Evolutionary conservation across 1,140 invertebrate genomes (phyloP).

Genomic region (Ceratitis capitata): DNA sequence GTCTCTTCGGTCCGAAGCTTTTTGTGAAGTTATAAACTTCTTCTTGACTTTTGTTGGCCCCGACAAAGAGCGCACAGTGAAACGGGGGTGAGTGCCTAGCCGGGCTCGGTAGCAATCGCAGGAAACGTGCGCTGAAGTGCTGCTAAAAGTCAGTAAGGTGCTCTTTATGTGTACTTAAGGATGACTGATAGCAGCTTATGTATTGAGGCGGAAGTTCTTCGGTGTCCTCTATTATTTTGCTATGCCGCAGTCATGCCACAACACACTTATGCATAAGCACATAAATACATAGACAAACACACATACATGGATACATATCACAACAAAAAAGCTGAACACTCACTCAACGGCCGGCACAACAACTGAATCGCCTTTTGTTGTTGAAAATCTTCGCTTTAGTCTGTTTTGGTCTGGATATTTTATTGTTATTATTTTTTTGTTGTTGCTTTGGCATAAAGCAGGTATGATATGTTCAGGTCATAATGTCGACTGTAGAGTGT

Average conservation of each 20-base stretch:
- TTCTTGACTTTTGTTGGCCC: conserved; percentile 4
- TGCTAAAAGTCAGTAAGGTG: conserved; percentile 28
- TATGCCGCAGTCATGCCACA: not conserved
- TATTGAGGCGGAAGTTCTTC: conserved; percentile 27
- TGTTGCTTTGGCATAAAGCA: not conserved
- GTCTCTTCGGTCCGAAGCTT: not conserved
- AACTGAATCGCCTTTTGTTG: not conserved
- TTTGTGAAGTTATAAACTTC: conserved; percentile 32
- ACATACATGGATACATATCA: not conserved
- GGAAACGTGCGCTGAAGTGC: conserved; percentile 29
- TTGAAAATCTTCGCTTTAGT: not conserved
- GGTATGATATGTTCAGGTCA: conserved; percentile 11
- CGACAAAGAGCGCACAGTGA: not conserved
- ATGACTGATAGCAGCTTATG: conserved; percentile 41
- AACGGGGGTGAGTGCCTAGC: not conserved
- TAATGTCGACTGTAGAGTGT: conserved; percentile 18
- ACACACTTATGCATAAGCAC: too few species aligned
- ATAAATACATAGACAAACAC: not conserved
- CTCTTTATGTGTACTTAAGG: conserved; percentile 39
- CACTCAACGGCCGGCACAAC: not conserved
- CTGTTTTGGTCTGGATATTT: too few species aligned
- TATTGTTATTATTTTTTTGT: not conserved
- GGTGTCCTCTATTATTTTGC: conserved; percentile 28
- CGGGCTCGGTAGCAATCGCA: not conserved
- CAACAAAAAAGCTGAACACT: too few species aligned